These are phyloP conservation scores for Leptinotarsa peninsularis DNA, from an alignment of 2,888 invertebrate genomes.

Conservation along the genomic window DNA sequence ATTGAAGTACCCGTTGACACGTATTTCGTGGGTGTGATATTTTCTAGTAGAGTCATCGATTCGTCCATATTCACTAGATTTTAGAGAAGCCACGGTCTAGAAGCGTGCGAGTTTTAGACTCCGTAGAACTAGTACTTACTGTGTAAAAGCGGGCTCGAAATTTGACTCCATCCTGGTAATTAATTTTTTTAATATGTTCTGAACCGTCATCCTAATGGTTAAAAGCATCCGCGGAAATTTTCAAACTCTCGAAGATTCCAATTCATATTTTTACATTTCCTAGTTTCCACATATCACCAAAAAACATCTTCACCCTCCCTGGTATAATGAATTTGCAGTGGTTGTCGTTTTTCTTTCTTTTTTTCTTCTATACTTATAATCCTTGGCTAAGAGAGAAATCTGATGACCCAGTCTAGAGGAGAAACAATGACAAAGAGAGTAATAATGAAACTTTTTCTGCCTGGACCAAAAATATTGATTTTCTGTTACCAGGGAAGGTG, in stretches of 20 bases:
- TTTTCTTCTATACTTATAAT: too few species aligned
- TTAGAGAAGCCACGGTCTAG: constrained; percentile 30
- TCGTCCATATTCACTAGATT: constrained; percentile 40
- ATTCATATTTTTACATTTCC: background rate
- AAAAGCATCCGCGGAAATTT: constrained; percentile 14
- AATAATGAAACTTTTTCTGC: background rate
- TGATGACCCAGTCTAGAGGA: too few species aligned
- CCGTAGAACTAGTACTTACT: constrained; percentile 31
- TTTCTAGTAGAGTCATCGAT: constrained; percentile 41
- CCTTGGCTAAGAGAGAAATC: too few species aligned
- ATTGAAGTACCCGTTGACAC: constrained; percentile 24
- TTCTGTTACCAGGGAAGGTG: too few species aligned
- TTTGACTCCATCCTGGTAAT: constrained; percentile 13
- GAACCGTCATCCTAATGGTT: constrained; percentile 24
- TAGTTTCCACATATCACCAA: too few species aligned
- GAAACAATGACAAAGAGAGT: too few species aligned
- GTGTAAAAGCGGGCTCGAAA: constrained; percentile 29
- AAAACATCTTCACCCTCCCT: too few species aligned
- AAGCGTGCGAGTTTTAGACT: constrained; percentile 5
- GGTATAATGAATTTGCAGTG: too few species aligned
- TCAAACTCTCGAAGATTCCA: background rate
- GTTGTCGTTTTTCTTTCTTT: too few species aligned
- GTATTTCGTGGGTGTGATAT: constrained; percentile 40
- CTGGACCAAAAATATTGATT: background rate
- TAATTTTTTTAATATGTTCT: constrained; percentile 14